These are phyloP conservation scores for Pangasius mekongensis DNA, from an alignment of 2,797 vertebrate genomes.

Conservation along the genomic window DNA sequence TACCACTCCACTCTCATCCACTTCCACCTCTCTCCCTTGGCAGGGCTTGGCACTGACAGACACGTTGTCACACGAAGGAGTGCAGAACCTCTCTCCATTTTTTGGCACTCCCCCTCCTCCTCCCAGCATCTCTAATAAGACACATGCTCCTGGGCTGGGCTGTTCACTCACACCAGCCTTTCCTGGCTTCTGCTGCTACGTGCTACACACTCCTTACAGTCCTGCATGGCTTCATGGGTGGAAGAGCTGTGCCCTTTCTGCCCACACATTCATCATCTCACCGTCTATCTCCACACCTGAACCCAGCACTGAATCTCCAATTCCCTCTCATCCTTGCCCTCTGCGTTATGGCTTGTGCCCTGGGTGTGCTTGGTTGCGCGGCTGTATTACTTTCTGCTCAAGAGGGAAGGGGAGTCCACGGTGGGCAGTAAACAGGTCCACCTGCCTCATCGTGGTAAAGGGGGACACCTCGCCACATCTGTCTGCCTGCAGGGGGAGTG, in stretches of 20 bases:
- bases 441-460: conserved; percentile 68
- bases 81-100: conserved; percentile 58
- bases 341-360: conserved; percentile 74
- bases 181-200: conserved; percentile 53
- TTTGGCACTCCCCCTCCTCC: conserved; percentile 46
- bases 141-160: conserved; percentile 55
- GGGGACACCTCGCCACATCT: conserved; percentile 72
- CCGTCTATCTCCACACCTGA: conserved; percentile 64
- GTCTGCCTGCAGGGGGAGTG: conserved; percentile 76
- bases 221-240: conserved; percentile 75
- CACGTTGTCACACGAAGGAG: conserved; percentile 60
- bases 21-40: conserved; percentile 43
- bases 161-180: conserved; percentile 58
- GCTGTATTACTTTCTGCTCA: conserved; percentile 70
- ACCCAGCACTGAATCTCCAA: conserved; percentile 56
- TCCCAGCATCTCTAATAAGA: conserved; percentile 62
- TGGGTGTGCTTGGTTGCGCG: conserved; percentile 75
- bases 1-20: conserved; percentile 34
- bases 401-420: conserved; percentile 56
- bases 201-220: conserved; percentile 62
- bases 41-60: conserved; percentile 64
- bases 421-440: conserved; percentile 67
- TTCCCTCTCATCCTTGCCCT: conserved; percentile 59
- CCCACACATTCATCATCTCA: conserved; percentile 62
- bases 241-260: conserved; percentile 72